Conservation (phyloP, 2,113 vertebrate genomes). For the Nibea albiflora region DNA sequence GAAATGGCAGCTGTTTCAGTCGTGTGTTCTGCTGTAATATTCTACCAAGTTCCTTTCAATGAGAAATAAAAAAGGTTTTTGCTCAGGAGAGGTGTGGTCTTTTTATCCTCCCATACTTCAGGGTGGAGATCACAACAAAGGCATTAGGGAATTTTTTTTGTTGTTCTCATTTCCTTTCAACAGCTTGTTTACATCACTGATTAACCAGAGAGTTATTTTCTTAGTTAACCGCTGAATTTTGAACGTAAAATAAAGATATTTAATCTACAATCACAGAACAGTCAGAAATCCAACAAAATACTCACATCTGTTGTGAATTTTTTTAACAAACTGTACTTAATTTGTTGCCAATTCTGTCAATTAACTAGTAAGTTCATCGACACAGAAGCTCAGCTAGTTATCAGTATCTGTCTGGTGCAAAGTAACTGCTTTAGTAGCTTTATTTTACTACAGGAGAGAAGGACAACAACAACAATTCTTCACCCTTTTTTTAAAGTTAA, state of each 20-base stretch:
- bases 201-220: no score
- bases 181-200: no score
- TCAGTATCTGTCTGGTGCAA: neutral
- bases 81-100: conserved; percentile 76
- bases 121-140: neutral
- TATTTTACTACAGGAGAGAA: neutral
- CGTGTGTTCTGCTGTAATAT: conserved; percentile 88
- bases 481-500: neutral
- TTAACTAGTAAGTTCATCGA: neutral
- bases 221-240: no score
- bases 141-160: neutral
- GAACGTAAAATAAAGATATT: no score
- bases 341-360: neutral
- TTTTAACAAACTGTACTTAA: neutral
- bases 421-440: neutral
- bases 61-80: conserved; percentile 84
- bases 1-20: conserved; percentile 89
- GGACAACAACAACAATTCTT: neutral
- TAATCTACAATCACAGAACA: no score
- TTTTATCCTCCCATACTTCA: conserved; percentile 22
- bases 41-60: conserved; percentile 83
- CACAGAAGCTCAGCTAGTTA: neutral
- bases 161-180: no score
- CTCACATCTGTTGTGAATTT: neutral
- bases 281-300: no score